A percentile compares a stretch with the other conserved stretches of the same genome.
phyloP scores from a whole-genome alignment of 2,797 vertebrate genomes.

The Sandelia bainsii region DNA sequence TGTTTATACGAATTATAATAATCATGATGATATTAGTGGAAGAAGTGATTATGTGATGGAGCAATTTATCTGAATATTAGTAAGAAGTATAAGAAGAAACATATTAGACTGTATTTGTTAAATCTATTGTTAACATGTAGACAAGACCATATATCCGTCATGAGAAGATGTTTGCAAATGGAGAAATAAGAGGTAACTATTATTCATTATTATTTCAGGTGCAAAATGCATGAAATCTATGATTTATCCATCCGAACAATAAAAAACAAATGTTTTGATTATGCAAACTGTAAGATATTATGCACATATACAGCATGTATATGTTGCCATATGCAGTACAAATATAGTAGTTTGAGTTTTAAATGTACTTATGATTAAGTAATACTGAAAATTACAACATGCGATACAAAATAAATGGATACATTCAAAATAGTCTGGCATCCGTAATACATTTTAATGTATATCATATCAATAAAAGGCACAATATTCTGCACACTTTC shows the following conservation, averaged over 20 bases:
- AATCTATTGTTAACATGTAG: conserved; percentile 72
- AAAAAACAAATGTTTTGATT: background rate
- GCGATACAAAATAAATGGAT: background rate
- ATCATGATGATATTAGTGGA: conserved; percentile 43
- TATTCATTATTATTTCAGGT: background rate
- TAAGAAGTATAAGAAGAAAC: conserved; percentile 38
- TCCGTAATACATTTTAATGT: background rate
- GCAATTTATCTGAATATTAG: conserved; percentile 48
- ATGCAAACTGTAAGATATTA: conserved; percentile 5
- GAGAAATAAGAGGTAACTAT: background rate
- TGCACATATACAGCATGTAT: background rate
- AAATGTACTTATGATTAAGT: background rate
- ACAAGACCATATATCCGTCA: conserved; percentile 79
- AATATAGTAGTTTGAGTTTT: conserved; percentile 17
- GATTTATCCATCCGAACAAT: conserved; percentile 27
- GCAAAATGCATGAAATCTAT: background rate
- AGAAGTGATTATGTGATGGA: conserved; percentile 28
- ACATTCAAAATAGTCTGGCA: background rate
- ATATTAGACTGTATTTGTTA: conserved; percentile 47
- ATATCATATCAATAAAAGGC: conserved; percentile 13
- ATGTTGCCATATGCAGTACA: conserved; percentile 9
- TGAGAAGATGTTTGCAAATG: conserved; percentile 8
- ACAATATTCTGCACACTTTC: conserved; percentile 23
- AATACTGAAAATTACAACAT: conserved; percentile 3
- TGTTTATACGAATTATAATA: background rate